Conservation (phyloP, 2,113 vertebrate genomes). For the Hippoglossus stenolepis region DNA sequence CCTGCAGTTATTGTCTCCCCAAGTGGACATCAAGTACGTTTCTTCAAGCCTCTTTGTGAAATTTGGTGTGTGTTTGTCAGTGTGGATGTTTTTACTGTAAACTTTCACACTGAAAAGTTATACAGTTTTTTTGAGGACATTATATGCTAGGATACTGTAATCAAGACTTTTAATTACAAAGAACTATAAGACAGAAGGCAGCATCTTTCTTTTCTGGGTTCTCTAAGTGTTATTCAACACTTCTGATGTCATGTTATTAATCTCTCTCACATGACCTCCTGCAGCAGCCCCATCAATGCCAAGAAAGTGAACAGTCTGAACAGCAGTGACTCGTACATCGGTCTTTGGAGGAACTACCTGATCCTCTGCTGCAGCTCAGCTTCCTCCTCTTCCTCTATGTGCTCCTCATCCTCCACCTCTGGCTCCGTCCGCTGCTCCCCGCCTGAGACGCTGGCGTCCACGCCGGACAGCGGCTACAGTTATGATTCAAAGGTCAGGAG, state of each 20-base stretch:
- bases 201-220: not conserved
- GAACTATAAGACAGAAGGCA: not conserved
- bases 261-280: constrained; percentile 7
- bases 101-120: not conserved
- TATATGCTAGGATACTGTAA: not conserved
- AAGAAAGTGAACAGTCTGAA: constrained; percentile 95
- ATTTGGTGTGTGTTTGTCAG: not conserved
- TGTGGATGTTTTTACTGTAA: not conserved
- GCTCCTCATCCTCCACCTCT: constrained; percentile 90
- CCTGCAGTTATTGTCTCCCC: constrained; percentile 94
- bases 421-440: constrained; percentile 97
- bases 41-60: not conserved
- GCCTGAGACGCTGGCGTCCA: constrained; percentile 98
- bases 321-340: constrained; percentile 92
- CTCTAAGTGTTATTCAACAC: not conserved
- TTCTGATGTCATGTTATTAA: not conserved
- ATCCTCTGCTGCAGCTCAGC: constrained; percentile 98
- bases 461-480: constrained; percentile 97
- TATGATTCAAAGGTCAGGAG: constrained; percentile 93
- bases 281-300: constrained; percentile 97
- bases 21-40: constrained; percentile 98
- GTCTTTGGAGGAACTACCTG: constrained; percentile 98
- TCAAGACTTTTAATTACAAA: not conserved
- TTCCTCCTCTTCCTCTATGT: constrained; percentile 79
- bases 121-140: not conserved